Conservation (phyloP, 1,140 invertebrate genomes). For the Formica selysi region DNA sequence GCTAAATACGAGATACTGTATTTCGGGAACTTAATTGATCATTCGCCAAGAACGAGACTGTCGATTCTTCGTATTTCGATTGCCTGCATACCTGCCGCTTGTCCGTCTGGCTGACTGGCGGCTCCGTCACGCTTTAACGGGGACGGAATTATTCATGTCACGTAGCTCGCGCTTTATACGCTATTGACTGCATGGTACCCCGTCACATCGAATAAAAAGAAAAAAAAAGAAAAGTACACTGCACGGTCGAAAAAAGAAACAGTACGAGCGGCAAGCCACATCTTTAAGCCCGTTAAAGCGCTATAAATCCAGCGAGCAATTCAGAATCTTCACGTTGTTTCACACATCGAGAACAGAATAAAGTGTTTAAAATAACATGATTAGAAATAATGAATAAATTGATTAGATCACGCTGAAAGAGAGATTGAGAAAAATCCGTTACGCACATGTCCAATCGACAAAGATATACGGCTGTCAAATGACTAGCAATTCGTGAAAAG, state of each 20-base stretch:
- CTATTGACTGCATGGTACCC: constrained; percentile 64
- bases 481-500: constrained; percentile 27
- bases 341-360: not conserved
- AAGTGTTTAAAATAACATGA: not conserved
- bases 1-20: not conserved
- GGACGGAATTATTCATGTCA: constrained; percentile 82
- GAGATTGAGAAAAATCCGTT: not conserved
- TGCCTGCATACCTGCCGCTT: constrained; percentile 17
- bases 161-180: constrained; percentile 80
- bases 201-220: constrained; percentile 24
- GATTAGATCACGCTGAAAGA: no score
- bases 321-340: not conserved
- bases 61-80: constrained; percentile 36
- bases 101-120: constrained; percentile 13
- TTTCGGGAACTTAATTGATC: constrained; percentile 38
- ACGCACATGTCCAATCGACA: not conserved
- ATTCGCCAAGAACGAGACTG: not conserved
- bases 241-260: constrained; percentile 16
- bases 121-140: constrained; percentile 64
- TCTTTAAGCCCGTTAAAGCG: constrained; percentile 13
- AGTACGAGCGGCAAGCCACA: constrained; percentile 26
- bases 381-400: not conserved
- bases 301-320: not conserved
- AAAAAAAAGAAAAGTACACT: constrained; percentile 22
- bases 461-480: constrained; percentile 31